Evolutionary conservation across 2,888 invertebrate genomes (phyloP), one percentile per base, ranked within the genome.

Genomic region (Pristionchus exspectatus): DNA sequence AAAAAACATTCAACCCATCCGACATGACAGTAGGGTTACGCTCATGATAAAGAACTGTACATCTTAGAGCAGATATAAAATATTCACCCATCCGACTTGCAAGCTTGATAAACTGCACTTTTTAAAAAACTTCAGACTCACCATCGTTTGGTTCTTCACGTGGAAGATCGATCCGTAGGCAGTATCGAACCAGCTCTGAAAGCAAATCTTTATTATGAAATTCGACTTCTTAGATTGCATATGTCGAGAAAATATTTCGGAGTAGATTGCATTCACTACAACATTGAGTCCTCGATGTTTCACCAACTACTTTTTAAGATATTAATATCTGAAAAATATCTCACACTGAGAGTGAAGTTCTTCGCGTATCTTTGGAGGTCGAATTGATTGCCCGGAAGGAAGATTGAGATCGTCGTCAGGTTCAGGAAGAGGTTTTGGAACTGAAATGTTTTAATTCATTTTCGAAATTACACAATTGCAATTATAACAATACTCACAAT

Each of bases 341-440:
- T 38, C 30, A 91, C 90, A 27, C 24, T 4, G 0, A 74, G 0
- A 0, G 90, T 89, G 21, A 90, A 44, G n/a, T 88, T 90, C 0
- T 33, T 18, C 16, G 90, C 27, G 90, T 92, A 94, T 21, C 91
- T 93, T 16, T 44, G 74, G 14, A 92, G 91, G 74, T 94, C 91
- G 91, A 94, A 93, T 12, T 94, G 91, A 66, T 91, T 93, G n/a
- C 94, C 94, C 0, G 94, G 93, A 1, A 94, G 90, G 59, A 92
- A 90, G 18, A 93, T 91, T 12, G 94, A 94, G 0, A 90, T 56
- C 38, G 92, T 91, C 30, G 92, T 90, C 83, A 93, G 88, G 50
- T 91, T 90, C 66, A 94, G 92, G 90, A 93, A 93, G 5, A 93
- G 56, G 91, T 94, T 94, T 91, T 94, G 94, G 88, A 92, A 90